Evolutionary conservation across 2,113 vertebrate species (phyloP).

Genomic region (Terrapene triunguis): DNA sequence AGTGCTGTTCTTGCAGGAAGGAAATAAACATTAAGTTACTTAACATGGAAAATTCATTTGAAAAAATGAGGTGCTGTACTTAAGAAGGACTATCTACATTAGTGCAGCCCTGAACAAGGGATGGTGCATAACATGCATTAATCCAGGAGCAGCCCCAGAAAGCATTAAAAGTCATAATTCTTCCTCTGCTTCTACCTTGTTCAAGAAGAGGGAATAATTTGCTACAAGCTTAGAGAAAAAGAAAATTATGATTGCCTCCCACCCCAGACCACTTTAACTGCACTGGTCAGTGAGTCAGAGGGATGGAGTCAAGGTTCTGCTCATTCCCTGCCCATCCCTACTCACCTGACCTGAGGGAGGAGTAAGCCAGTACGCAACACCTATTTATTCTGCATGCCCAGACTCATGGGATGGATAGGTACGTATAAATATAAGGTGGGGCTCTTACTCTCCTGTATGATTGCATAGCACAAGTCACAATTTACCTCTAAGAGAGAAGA

Average conservation of each 20-base stretch:
- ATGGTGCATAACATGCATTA: not conserved
- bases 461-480: not conserved
- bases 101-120: not conserved
- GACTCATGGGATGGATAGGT: not conserved
- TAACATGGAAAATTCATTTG: not conserved
- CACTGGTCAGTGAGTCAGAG: not conserved
- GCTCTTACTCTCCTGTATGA: too few relatives aligned
- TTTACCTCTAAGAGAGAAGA: not conserved
- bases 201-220: not conserved
- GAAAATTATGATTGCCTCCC: not conserved
- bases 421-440: not conserved
- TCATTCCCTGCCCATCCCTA: not conserved
- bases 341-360: not conserved
- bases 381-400: not conserved
- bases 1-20: not conserved
- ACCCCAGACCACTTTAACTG: not conserved
- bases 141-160: not conserved
- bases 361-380: not conserved
- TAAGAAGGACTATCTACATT: not conserved
- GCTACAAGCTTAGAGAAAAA: not conserved
- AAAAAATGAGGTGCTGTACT: not conserved
- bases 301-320: not conserved
- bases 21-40: not conserved
- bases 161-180: not conserved
- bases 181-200: not conserved